These are phyloP conservation scores for Thunnus albacares DNA, from an alignment of 2,797 vertebrate species.

Conservation along the genomic window DNA sequence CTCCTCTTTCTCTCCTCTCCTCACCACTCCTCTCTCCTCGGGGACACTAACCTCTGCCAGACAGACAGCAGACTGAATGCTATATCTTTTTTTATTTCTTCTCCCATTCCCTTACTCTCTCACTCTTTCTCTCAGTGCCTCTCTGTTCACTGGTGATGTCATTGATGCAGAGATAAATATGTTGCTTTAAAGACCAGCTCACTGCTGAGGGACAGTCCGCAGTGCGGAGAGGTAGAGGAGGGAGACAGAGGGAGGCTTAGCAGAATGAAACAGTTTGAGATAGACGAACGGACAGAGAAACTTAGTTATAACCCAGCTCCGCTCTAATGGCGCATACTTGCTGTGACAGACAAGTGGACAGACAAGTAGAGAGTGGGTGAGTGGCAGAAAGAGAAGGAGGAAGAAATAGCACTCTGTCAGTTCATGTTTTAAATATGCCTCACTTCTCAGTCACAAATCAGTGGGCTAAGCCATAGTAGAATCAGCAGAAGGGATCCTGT, in stretches of 20 bases:
- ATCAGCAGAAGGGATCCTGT: conserved; percentile 53
- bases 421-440: conserved; percentile 74
- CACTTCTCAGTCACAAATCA: conserved; percentile 69
- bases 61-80: conserved; percentile 49
- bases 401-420: conserved; percentile 42
- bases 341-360: conserved; percentile 32
- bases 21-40: conserved; percentile 19
- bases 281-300: conserved; percentile 44
- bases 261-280: conserved; percentile 46
- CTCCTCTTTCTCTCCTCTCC: conserved; percentile 4
- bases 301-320: conserved; percentile 49
- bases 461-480: conserved; percentile 41
- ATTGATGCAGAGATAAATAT: conserved; percentile 82
- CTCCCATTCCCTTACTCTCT: conserved; percentile 29
- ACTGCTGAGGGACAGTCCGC: conserved; percentile 78
- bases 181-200: conserved; percentile 77
- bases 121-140: conserved; percentile 34
- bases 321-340: conserved; percentile 26
- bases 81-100: conserved; percentile 51
- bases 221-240: conserved; percentile 72
- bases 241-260: conserved; percentile 49
- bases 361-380: conserved; percentile 37
- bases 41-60: conserved; percentile 35
- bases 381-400: conserved; percentile 19
- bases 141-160: conserved; percentile 71